Base-by-base conservation (phyloP, 2,888 invertebrate genomes). In the Drosophila suboccidentalis region DNA sequence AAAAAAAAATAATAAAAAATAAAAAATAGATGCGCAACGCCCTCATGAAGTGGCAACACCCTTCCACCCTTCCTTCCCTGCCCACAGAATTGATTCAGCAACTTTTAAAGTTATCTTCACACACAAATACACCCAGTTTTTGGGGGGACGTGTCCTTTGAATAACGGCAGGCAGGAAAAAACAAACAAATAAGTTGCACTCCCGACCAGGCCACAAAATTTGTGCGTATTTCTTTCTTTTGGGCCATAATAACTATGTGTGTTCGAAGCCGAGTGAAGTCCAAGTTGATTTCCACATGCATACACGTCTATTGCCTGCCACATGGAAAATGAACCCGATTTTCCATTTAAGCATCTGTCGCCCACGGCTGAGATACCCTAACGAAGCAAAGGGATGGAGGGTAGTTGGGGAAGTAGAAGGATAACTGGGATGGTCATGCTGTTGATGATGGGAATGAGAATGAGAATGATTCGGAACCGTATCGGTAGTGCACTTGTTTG, bases 301-400 rank as follows among this genome's bases (percentile, higher is more conserved):
- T 11, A 19, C 57, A 58, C 54, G 71, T 75, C 66, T 41, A 66
- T 71, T 61, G 68, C 32, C 63, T 76, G 76, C 67, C 76, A 65
- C 68, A 64, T 36, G 61, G 43, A 43, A 54, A 46, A 59, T 63
- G 39, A 36, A 34, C 22, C 22, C 61, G 78, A 79, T 73, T 87
- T 83, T 79, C 82, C 75, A 84, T 78, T 87, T 80, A 84, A 78
- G 75, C 47, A 64, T 55, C 50, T 84, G 87, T 84, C 83, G 84
- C 83, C 60, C 19, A 22, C 47, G 80, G 78, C 72, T 75, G 61
- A 71, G 61, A 71, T 54, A 19, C 11, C 19, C 43, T 43, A 19
- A 19, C 5, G 19, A 43, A 22, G 22, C 4, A 3, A 22, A 22
- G 22, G 22, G 4, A 22, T 4, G 22, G 22, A 4, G 22, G 22